Evolutionary conservation across 2,797 vertebrate species (phyloP).

Genomic region (Chelonia mydas): DNA sequence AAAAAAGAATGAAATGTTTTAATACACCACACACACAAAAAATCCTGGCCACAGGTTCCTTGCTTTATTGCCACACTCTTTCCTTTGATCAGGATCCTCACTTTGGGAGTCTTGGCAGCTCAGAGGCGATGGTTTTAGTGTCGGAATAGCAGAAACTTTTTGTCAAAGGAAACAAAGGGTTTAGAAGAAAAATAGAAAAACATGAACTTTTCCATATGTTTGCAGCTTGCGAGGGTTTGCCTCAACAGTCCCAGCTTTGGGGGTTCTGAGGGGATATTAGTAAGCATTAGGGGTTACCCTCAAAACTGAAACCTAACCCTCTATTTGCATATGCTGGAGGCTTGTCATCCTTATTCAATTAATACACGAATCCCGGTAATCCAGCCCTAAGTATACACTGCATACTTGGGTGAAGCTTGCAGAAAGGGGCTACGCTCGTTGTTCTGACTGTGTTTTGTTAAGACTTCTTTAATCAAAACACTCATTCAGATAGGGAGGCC

Average conservation of each 20-base stretch:
- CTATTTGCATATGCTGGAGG: constrained; percentile 24
- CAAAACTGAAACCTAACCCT: background rate
- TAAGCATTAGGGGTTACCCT: constrained; percentile 24
- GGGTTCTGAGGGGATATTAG: constrained; percentile 36
- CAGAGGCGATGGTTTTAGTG: constrained; percentile 70
- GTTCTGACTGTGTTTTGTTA: constrained; percentile 72
- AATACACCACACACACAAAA: background rate
- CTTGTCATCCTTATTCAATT: constrained; percentile 55
- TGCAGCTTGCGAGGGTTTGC: constrained; percentile 34
- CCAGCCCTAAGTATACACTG: constrained; percentile 49
- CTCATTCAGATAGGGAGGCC: constrained; percentile 69
- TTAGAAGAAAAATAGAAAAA: constrained; percentile 66
- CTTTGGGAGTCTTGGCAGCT: constrained; percentile 63
- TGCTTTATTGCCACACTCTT: constrained; percentile 62
- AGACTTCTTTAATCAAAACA: constrained; percentile 73
- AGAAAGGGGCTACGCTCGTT: constrained; percentile 16
- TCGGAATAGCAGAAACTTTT: constrained; percentile 50
- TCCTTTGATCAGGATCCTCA: constrained; percentile 71
- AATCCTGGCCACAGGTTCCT: constrained; percentile 25
- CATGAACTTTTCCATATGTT: constrained; percentile 77
- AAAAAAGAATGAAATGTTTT: background rate
- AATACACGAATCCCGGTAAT: constrained; percentile 56
- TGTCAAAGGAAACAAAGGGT: constrained; percentile 62
- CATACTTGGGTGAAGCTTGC: constrained; percentile 46
- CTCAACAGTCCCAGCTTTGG: background rate